Base-by-base conservation (phyloP, 2,113 vertebrate genomes). In the Gymnogyps californianus region DNA sequence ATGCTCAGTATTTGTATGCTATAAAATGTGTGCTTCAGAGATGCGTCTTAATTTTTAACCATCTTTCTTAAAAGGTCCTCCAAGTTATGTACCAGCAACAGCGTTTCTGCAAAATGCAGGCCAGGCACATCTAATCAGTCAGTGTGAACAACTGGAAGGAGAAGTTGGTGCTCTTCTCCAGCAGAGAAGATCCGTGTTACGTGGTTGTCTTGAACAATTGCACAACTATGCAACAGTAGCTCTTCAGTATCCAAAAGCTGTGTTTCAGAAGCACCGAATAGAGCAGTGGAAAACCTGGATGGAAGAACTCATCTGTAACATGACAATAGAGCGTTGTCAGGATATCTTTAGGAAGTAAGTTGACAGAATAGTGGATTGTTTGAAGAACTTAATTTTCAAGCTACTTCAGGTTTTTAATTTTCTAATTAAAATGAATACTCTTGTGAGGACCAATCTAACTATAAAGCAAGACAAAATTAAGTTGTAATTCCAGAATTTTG, bases 211-310 rank as follows among this genome's bases (percentile, higher is more conserved):
- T 49, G 99, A 99, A 34, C 99, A 99, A 71, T 87, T 99, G 47
- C 99, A 99, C 98, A 99, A 99, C 97, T 99, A 99, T 7, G 99
- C 99, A 54, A 99, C 99, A 0, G 99, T 99, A 28, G 99, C 99
- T n/a, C 96, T 99, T 97, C 98, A 99, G 90, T 99, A 99, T 94
- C 99, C 99, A 1, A 99, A 99, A 58, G 97, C 99, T 7, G 99
- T 99, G 28, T 98, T 99, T 55, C 98, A 98, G 90, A 99, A 98
- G 62, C 99, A 99, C 95, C 98, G 99, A 4, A 98, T 98, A 62
- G 99, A 99, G 74, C 98, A 99, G 66, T 99, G 99, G 99, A 99
- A 99, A 89, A 98, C 98, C 44, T 99, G 99, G 99, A 98, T 99
- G 98, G 99, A 99, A 96, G 99, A 99, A 34, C 98, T 99, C 59